Percentiles rank a stretch among this genome's conserved stretches.
Evolutionary conservation across 2,797 vertebrate genomes (phyloP).

Genomic region (Tauraco hartlaubi): DNA sequence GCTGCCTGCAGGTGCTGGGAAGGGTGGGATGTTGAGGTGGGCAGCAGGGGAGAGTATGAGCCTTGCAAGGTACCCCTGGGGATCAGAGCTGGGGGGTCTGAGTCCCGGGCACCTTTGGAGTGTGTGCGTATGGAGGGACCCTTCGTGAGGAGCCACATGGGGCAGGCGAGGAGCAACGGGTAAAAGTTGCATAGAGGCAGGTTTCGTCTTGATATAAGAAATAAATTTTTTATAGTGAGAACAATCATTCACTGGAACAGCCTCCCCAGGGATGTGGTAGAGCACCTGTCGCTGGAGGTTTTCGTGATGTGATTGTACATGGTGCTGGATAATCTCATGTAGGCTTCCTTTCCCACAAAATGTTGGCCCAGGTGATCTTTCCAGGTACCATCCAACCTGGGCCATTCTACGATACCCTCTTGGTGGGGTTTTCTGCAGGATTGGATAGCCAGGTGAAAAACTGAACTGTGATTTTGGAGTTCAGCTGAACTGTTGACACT

Average conservation of each 20-base stretch:
- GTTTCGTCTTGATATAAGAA: neutral
- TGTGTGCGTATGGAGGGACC: too few species aligned
- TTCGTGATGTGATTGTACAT: accelerated
- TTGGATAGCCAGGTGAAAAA: accelerated
- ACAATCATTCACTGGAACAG: accelerated
- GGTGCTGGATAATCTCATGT: too few species aligned
- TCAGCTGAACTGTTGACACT: neutral
- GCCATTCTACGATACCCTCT: neutral
- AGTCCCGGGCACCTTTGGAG: too few species aligned
- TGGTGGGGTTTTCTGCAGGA: too few species aligned
- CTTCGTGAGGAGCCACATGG: accelerated
- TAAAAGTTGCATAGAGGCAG: accelerated
- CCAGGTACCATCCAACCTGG: neutral
- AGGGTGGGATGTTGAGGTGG: too few species aligned
- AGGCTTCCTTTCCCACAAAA: neutral
- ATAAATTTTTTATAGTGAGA: neutral
- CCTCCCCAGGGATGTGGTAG: too few species aligned
- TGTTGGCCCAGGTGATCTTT: neutral
- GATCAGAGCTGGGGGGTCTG: neutral
- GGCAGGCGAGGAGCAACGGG: neutral
- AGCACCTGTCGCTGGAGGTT: accelerated
- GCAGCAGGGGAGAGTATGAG: accelerated
- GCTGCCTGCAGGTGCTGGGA: too few species aligned
- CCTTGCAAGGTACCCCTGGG: accelerated
- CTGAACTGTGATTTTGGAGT: accelerated